These are phyloP conservation scores for Gibbula magus DNA, from an alignment of 2,888 invertebrate species.

Conservation along the genomic window DNA sequence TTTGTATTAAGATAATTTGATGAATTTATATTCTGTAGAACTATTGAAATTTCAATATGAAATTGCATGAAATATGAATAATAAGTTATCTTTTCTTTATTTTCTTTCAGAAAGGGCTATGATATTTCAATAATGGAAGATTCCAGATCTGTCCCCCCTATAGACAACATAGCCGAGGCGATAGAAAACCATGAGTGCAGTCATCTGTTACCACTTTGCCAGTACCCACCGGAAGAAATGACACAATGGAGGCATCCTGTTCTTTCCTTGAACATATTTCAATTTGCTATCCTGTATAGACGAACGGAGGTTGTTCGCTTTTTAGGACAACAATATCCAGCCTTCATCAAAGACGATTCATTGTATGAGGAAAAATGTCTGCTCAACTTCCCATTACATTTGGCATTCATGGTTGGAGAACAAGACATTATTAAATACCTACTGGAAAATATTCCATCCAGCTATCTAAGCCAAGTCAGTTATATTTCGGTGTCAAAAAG, in stretches of 20 bases:
- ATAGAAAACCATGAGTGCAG: too few species aligned
- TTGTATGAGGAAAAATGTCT: background rate
- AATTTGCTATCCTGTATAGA: constrained; percentile 22
- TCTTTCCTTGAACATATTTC: constrained; percentile 17
- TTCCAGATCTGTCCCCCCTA: too few species aligned
- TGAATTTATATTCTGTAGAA: too few species aligned
- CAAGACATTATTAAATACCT: constrained; percentile 18
- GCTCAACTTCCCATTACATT: constrained; percentile 25
- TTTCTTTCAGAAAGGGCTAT: too few species aligned
- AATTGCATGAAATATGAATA: too few species aligned
- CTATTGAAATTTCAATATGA: too few species aligned
- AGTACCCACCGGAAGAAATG: background rate
- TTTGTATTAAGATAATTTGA: too few species aligned
- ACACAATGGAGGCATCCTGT: constrained; percentile 22
- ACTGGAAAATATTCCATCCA: background rate
- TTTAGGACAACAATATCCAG: background rate
- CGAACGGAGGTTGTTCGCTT: constrained; percentile 22
- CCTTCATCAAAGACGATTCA: background rate
- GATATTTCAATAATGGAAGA: too few species aligned
- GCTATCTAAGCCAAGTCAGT: background rate
- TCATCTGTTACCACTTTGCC: too few species aligned
- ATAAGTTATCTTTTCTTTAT: too few species aligned
- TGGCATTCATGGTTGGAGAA: constrained; percentile 27
- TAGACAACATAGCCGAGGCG: too few species aligned
- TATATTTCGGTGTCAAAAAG: background rate